phyloP scores from a whole-genome alignment of 2,888 invertebrate genomes.

The Noctua janthina region DNA sequence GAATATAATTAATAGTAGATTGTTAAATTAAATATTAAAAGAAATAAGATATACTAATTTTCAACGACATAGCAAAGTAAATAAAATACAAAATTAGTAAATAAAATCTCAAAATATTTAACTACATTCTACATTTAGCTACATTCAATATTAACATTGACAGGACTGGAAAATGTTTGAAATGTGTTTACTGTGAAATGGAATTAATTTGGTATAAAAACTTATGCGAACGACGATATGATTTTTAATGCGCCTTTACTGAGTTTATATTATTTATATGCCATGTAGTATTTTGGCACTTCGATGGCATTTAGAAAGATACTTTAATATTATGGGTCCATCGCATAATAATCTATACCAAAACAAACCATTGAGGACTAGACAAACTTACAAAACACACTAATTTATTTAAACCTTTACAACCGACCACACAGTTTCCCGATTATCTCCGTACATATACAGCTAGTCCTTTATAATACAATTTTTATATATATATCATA shows the following conservation, averaged over 20 bases:
- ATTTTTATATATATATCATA: conserved; percentile 45
- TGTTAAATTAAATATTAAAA: conserved; percentile 30
- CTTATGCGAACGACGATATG: conserved; percentile 7
- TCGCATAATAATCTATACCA: conserved; percentile 42
- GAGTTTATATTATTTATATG: background rate
- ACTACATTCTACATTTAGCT: conserved; percentile 66
- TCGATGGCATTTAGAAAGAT: background rate
- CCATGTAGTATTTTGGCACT: conserved; percentile 11
- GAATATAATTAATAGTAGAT: conserved; percentile 35
- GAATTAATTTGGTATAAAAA: conserved; percentile 45
- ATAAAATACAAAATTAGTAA: conserved; percentile 61
- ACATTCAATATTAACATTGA: conserved; percentile 66
- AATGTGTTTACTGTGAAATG: conserved; percentile 15
- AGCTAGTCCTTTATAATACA: conserved; percentile 58
- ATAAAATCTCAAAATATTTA: conserved; percentile 51
- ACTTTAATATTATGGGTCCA: background rate
- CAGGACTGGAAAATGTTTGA: conserved; percentile 59
- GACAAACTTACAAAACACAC: conserved; percentile 53
- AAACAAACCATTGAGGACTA: conserved; percentile 54
- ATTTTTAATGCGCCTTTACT: background rate
- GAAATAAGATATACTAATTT: conserved; percentile 54
- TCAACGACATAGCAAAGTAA: conserved; percentile 38
- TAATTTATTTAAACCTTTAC: conserved; percentile 37
- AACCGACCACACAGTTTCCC: conserved; percentile 7
- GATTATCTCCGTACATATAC: conserved; percentile 12